Conservation (phyloP, 2,888 invertebrate genomes). For the Corbicula japonica region DNA sequence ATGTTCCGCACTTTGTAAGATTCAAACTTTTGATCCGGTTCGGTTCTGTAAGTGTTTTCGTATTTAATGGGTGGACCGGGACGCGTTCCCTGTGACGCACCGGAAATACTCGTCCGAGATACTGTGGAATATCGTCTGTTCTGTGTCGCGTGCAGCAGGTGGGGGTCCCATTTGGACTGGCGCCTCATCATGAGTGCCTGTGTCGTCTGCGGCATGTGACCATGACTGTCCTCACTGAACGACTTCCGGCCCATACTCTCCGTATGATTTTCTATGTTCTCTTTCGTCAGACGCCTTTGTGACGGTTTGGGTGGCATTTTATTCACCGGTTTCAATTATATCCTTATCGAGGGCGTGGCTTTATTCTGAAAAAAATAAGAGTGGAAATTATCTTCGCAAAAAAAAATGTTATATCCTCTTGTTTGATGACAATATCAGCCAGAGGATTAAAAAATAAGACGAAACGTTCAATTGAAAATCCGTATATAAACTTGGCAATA, state of each 20-base stretch:
- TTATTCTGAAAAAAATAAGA: too few species aligned
- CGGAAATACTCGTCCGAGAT: slow-evolving; percentile 79
- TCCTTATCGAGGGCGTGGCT: too few species aligned
- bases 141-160: slow-evolving; percentile 66
- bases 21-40: slow-evolving; percentile 74
- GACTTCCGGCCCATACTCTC: slow-evolving; percentile 43
- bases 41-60: slow-evolving; percentile 81
- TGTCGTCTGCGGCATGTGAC: slow-evolving; percentile 51
- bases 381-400: too few species aligned
- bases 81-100: slow-evolving; percentile 75
- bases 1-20: slow-evolving; percentile 74
- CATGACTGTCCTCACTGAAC: slow-evolving; percentile 22
- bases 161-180: slow-evolving; percentile 72
- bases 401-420: too few species aligned
- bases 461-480: too few species aligned
- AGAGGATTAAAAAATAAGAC: too few species aligned
- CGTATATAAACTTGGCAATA: too few species aligned
- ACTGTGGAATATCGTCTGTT: slow-evolving; percentile 77
- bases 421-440: too few species aligned
- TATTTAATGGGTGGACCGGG: slow-evolving; percentile 68
- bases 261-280: slow-evolving; percentile 50
- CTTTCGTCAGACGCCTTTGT: slow-evolving; percentile 47
- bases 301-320: slow-evolving; percentile 50
- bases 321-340: not conserved
- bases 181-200: slow-evolving; percentile 72